A percentile compares a stretch with the other conserved stretches of the same genome.
These are phyloP conservation scores for Orthonychiurus folsomi DNA, from an alignment of 2,888 invertebrate genomes.

Conservation along the genomic window DNA sequence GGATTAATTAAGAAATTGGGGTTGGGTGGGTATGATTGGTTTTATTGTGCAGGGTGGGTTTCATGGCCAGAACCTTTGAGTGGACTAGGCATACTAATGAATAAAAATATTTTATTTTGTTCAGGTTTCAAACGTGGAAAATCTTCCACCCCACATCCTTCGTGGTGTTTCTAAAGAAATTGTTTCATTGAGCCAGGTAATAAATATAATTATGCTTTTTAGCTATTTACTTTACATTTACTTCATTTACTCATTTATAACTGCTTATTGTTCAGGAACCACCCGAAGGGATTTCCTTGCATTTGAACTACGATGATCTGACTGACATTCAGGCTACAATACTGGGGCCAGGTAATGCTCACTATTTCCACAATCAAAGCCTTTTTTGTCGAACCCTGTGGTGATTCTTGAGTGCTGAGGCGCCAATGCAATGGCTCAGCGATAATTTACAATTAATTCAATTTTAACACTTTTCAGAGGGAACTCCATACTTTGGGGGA, in stretches of 20 bases:
- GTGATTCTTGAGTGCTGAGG: conserved; percentile 1
- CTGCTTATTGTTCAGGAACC: no score
- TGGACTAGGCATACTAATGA: no score
- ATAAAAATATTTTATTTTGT: background rate
- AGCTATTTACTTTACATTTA: no score
- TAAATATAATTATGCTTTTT: no score
- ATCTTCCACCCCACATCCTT: conserved; percentile 86
- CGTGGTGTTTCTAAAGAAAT: conserved; percentile 79
- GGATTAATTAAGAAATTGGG: no score
- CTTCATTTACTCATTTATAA: no score
- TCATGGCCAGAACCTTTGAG: no score
- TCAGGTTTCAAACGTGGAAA: conserved; percentile 63
- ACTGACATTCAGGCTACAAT: conserved; percentile 87
- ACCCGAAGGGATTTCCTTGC: conserved; percentile 82
- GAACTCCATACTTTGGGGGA: conserved; percentile 84
- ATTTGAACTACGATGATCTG: conserved; percentile 83
- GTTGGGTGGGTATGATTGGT: no score
- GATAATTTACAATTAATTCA: background rate
- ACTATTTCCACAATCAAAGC: background rate
- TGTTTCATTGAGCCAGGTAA: conserved; percentile 66
- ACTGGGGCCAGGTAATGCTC: conserved; percentile 67
- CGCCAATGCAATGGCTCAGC: background rate
- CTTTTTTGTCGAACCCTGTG: no score
- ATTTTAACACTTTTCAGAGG: conserved; percentile 51
- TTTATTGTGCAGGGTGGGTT: no score